Conservation (phyloP, 2,113 vertebrate genomes). For the Bucco capensis region DNA sequence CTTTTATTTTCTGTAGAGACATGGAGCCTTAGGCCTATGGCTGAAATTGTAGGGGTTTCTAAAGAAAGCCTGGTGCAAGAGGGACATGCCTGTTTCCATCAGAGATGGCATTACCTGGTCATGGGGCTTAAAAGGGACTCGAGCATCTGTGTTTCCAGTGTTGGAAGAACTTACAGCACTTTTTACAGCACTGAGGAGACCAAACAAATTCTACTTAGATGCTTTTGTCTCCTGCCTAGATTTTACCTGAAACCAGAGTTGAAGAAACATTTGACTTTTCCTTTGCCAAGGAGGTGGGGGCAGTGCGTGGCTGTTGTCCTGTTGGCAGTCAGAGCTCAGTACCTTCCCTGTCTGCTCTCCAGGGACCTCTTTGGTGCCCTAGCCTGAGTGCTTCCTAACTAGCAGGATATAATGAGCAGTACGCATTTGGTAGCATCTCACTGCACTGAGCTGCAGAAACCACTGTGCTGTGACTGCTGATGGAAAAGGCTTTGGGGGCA, state of each 20-base stretch:
- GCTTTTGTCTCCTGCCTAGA: background rate
- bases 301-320: background rate
- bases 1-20: background rate
- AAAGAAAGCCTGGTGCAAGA: background rate
- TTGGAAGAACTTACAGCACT: background rate
- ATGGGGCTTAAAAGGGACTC: background rate
- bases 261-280: background rate
- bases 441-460: background rate
- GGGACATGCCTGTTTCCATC: background rate
- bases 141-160: background rate
- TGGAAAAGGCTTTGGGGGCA: background rate
- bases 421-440: background rate
- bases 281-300: background rate
- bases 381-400: background rate
- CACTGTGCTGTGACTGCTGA: background rate
- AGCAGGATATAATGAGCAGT: background rate
- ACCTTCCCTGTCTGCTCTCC: background rate
- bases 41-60: background rate
- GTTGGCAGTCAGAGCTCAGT: background rate
- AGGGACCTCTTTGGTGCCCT: background rate
- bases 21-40: rapidly evolving
- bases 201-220: background rate
- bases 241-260: background rate
- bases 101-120: background rate
- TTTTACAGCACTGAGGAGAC: background rate